Base-by-base conservation (phyloP, 2,113 vertebrate species). In the Brachionichthys hirsutus region DNA sequence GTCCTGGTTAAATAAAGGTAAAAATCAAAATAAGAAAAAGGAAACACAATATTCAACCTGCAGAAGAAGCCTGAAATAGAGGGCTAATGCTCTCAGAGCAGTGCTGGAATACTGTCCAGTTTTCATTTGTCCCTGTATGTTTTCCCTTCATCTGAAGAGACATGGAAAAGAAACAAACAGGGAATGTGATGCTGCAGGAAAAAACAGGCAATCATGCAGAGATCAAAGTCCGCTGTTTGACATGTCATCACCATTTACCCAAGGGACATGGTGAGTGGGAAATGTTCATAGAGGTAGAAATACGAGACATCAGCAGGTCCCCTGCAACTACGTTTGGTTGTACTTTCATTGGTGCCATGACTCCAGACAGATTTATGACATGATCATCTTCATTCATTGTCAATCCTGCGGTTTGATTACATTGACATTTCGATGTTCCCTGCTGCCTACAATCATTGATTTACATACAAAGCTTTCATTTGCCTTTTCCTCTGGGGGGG, bases 221-320 rank as follows among this genome's bases (percentile, higher is more conserved):
- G 70, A 80, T 77, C 77, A 91, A 86, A 89, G 81, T 48, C 65
- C 73, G 66, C 47, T 85, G 84, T 83, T 72, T 54, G 62, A 42
- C 79, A 69, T 87, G 83, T 85, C 67, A 56, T n/a, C 77, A 79
- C 50, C 71, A 77, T 34, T 16, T 57, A 63, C 72, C 78, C 63
- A 86, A 82, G 64, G 69, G 66, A 64, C 72, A 67, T 45, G 86
- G 88, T 89, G 87, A 90, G 89, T 87, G 70, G 46, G 9, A 20
- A 10, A 46, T 12, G 34, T 19, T 35, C 41, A 48, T 12, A 20
- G 18, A 7, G 3, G 24, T 30, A 30, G 24, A 30, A 30, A 30
- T 30, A 30, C 24, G 41, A 19, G 1, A 10, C 48, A 41, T 75
- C 70, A 65, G 77, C 62, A 64, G 62, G 74, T 69, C 76, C 77